Base-by-base conservation (phyloP, 2,113 vertebrate species). In the Emydocephalus ijimae region DNA sequence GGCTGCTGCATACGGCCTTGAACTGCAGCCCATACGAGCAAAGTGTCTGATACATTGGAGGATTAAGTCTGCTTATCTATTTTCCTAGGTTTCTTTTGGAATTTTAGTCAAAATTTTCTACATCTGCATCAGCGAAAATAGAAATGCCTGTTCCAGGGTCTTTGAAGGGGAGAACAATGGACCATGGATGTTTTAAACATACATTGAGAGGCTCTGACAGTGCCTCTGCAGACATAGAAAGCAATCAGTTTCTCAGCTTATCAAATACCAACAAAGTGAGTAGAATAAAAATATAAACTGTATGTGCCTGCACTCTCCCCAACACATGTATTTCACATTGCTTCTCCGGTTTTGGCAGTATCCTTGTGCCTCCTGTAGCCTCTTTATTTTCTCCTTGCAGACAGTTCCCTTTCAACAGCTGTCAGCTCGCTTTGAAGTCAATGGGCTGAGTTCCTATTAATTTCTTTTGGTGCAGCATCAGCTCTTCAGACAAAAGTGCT, bases 1-100 rank as follows among this genome's bases (percentile, higher is more conserved):
- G 90, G 93, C 94, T 94, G 94, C 56, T 1, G 91, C 52, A 81
- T 29, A 86, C 93, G 90, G 89, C 43, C 56, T 95, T 2, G 20
- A 57, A 96, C 96, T 95, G 94, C 39, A 89, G 93, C 29, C 93
- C 0, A 5, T 6, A 50, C 91, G 93, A 95, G 95, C 29, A 92
- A 29, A 11, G 92, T 90, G 90, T 90, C 94, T 96, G 91, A 93
- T 61, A 39, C 55, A 90, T 91, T 92, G 90, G 88, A 87, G 92
- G 95, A 95, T 95, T 96, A 96, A 96, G 64, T 91, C 94, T 95
- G 94, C 94, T 97, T 96, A 96, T 96, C 96, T 96, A 9, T 45
- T 92, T 95, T 50, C 87, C 92, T 94, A 95, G 91, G 94, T 97
- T 90, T 94, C 94, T 89, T 93, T 93, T 90, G 88, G 94, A 94